Base-by-base conservation (phyloP, 2,113 vertebrate genomes). In the Delphinus delphis region DNA sequence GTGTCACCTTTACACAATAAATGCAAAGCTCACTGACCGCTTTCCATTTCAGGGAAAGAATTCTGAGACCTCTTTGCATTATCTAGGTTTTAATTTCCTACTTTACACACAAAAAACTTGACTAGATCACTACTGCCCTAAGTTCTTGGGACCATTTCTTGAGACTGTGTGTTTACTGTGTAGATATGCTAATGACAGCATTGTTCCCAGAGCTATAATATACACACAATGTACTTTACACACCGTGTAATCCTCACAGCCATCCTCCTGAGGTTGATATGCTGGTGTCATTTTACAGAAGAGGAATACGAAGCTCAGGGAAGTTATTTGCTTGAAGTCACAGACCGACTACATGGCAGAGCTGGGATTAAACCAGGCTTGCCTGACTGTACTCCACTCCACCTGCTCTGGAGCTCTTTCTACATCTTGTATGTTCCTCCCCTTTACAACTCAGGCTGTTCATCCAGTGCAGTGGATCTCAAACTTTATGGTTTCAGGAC, bases 1-100 rank as follows among this genome's bases (percentile, higher is more conserved):
- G 5, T 87, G 33, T 81, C n/a, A 58, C 31, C 25, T 84, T 55
- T 62, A 60, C 12, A 68, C 7, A 58, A 28, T 25, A 33, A 88
- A 41, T 47, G 47, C 44, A 90, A 58, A 63, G n/a, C 62, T 90
- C 79, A 58, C 1, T 26, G 50, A 31, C 25, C 13, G 8, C 14
- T 36, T 47, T 91, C 20, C 28, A 36, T 50, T 50, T 9, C 44
- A 80, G 38, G 47, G 31, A 21, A 76, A 90, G 38, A 83, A 58
- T 8, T 7, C 50, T 9, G 10, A 91, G n/a, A 74, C 10, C 21
- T 33, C 17, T 93, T 74, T 83, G 65, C 0, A 83, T 90, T 81
- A 73, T 79, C 31, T 62, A 55, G 73, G n/a, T 77, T 88, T 85
- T 18, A 62, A 84, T 82, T 93, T 93, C 91, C 67, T 93, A 36